These are phyloP conservation scores for Drosophila falleni DNA, from an alignment of 2,888 invertebrate species.

Conservation along the genomic window DNA sequence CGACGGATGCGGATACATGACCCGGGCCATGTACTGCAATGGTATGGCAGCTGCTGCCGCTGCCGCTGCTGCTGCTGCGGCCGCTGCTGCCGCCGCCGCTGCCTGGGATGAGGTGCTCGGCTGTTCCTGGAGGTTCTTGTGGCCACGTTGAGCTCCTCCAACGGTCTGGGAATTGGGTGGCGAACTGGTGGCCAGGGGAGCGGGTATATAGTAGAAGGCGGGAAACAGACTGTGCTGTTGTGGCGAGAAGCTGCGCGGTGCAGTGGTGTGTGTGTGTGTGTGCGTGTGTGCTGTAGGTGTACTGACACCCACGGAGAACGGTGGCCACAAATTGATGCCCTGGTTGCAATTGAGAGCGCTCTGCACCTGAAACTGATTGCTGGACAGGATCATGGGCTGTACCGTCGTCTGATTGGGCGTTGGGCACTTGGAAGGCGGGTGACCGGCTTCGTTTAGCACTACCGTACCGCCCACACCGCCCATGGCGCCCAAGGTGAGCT, in stretches of 20 bases:
- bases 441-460: conserved; percentile 1
- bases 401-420: conserved; percentile 2
- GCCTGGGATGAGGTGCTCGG: conserved; percentile 74
- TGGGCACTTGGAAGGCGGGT: conserved; percentile 9
- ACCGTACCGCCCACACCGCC: conserved; percentile 4
- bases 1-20: conserved; percentile 88
- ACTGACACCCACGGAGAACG: conserved; percentile 86
- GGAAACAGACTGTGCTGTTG: conserved; percentile 86
- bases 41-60: conserved; percentile 45
- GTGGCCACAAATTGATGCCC: conserved; percentile 87
- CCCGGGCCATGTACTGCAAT: conserved; percentile 88
- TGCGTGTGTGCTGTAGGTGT: conserved; percentile 63
- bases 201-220: conserved; percentile 87
- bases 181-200: conserved; percentile 32
- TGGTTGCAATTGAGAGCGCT: conserved; percentile 59
- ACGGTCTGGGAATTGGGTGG: too few species aligned
- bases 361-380: conserved; percentile 42
- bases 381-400: not conserved
- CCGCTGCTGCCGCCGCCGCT: conserved; percentile 28
- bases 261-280: not conserved
- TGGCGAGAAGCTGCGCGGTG: conserved; percentile 80
- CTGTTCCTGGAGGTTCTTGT: conserved; percentile 51
- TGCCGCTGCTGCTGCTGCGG: not conserved
- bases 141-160: conserved; percentile 21
- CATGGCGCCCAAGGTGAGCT: conserved; percentile 61